Evolutionary conservation across 2,797 vertebrate species (phyloP).

Genomic region (Lerista edwardsae): DNA sequence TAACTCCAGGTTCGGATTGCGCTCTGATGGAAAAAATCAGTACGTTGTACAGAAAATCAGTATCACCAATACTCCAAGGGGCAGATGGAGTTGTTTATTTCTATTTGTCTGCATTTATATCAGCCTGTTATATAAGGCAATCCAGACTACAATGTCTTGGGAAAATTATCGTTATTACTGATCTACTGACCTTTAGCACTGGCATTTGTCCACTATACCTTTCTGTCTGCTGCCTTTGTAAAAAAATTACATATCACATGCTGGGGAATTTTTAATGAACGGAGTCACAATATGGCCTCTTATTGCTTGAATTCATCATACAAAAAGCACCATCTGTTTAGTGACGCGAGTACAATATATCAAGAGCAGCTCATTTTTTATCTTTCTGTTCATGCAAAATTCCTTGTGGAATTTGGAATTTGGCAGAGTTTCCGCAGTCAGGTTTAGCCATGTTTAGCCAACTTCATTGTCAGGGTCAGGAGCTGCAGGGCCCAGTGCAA

Average conservation of each 20-base stretch:
- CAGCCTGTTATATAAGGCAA: constrained; percentile 11
- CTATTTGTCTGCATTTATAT: background rate
- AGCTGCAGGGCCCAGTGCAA: no score
- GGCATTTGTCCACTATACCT: background rate
- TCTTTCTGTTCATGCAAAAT: background rate
- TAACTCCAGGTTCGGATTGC: no score
- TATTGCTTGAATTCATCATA: background rate
- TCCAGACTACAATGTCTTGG: constrained; percentile 14
- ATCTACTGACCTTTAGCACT: constrained; percentile 27
- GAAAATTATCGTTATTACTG: constrained; percentile 24
- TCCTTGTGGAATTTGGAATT: background rate
- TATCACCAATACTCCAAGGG: no score
- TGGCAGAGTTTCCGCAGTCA: background rate
- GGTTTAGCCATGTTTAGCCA: background rate
- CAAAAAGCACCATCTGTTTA: background rate
- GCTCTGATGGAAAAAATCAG: background rate
- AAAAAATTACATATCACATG: background rate
- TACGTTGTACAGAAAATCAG: background rate
- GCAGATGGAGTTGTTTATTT: background rate
- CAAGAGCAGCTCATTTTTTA: background rate
- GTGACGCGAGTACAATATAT: background rate
- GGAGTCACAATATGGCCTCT: background rate
- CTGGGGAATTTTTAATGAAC: background rate
- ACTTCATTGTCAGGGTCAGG: no score
- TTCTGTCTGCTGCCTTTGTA: background rate